phyloP scores from a whole-genome alignment of 53 echinoderm and acorn worm species.

The Echinometra lucunter region DNA sequence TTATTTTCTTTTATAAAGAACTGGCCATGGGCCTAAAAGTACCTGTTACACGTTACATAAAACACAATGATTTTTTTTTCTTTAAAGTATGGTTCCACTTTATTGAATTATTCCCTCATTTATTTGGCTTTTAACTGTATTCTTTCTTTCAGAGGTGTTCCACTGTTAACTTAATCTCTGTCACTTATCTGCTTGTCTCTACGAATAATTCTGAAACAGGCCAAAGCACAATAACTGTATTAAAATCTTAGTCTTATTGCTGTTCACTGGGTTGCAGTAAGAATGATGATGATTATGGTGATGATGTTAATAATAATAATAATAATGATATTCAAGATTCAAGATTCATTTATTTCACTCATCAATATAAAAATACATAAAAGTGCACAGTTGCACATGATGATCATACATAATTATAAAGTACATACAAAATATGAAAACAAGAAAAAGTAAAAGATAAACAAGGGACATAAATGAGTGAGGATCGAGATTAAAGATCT shows the following conservation, averaged over 20 bases:
- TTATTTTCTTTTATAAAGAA: neutral
- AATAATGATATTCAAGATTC: no score
- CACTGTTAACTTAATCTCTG: constrained; percentile 15
- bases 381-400: no score
- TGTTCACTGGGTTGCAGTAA: constrained; percentile 18
- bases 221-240: neutral
- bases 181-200: constrained; percentile 25
- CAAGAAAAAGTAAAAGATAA: no score
- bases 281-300: neutral
- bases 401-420: no score
- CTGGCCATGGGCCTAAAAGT: neutral
- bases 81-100: neutral
- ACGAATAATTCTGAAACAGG: constrained; percentile 23
- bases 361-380: no score
- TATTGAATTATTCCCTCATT: neutral
- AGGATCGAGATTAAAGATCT: no score
- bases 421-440: no score
- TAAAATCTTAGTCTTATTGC: neutral
- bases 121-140: neutral
- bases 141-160: constrained; percentile 30
- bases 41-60: neutral
- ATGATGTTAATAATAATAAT: neutral
- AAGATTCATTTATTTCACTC: no score
- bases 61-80: neutral
- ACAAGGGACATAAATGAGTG: no score